phyloP scores from a whole-genome alignment of 1,140 invertebrate genomes.

The Drosophila yakuba region DNA sequence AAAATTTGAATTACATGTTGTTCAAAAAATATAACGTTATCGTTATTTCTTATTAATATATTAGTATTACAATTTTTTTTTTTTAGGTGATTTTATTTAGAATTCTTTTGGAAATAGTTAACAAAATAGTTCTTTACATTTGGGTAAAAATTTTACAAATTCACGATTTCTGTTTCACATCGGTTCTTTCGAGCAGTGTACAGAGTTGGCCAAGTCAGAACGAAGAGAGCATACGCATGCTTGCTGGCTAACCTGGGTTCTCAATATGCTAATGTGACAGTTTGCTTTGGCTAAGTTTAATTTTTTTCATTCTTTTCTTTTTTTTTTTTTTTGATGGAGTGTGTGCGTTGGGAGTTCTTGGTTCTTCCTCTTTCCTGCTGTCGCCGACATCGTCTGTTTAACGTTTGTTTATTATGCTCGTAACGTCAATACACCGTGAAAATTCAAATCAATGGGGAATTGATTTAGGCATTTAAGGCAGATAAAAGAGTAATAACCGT shows the following conservation, averaged over 20 bases:
- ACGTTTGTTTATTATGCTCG: constrained; percentile 69
- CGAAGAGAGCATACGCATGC: constrained; percentile 55
- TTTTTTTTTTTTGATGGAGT: constrained; percentile 21
- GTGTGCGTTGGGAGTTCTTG: constrained; percentile 38
- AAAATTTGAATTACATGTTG: too few relatives aligned
- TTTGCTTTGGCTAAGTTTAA: constrained; percentile 56
- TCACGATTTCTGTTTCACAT: not conserved
- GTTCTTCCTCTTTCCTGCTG: constrained; percentile 33
- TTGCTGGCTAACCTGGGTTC: constrained; percentile 60
- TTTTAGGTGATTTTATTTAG: too few relatives aligned
- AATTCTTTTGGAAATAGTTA: too few relatives aligned
- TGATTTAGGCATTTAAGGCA: constrained; percentile 26
- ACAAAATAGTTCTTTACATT: too few relatives aligned
- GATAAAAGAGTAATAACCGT: constrained; percentile 28
- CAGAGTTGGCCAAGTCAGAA: constrained; percentile 25
- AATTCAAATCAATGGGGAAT: constrained; percentile 48
- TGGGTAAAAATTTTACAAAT: not conserved
- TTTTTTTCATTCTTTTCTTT: constrained; percentile 13
- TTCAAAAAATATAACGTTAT: too few relatives aligned
- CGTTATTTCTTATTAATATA: too few relatives aligned
- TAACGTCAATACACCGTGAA: constrained; percentile 74
- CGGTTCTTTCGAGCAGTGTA: constrained; percentile 4
- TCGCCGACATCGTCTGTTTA: constrained; percentile 54
- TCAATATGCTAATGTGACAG: constrained; percentile 83
- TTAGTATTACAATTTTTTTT: too few relatives aligned